Base-by-base conservation (phyloP, 2,113 vertebrate species). In the Saguinus imperator region DNA sequence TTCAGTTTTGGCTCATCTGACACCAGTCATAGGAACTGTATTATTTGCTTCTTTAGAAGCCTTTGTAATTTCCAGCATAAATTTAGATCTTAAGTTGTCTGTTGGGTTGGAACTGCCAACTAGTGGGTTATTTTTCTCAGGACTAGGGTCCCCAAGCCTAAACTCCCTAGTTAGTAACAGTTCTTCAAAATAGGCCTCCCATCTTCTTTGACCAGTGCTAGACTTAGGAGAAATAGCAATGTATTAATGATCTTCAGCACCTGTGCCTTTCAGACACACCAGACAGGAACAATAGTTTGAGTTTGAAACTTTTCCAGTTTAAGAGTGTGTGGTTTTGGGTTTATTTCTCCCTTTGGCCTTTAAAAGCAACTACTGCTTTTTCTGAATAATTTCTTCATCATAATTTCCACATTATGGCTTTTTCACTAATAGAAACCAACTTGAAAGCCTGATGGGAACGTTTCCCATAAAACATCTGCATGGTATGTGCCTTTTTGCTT, bases 351-450 rank as follows among this genome's bases (percentile, higher is more conserved):
- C 64, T 93, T 91, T 91, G 72, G 89, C 89, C 87, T 94, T 94
- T 95, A 80, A 91, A 95, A 95, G 55, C 83, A 94, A 94, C 94
- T 94, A 86, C 94, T 97, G 84, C 89, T 96, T 94, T 82, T 92
- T 93, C 82, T 89, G 43, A 92, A 85, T 92, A n/a, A 73, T 55
- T 96, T 92, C 40, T 95, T 95, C 64, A 43, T 95, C 79, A 85
- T 87, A 95, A 95, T 95, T 97, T 79, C 94, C 89, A 98, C 72
- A 82, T 52, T 68, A n/a, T 77, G 58, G 50, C 14, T 81, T 96
- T 97, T 96, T 96, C 58, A 77, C 61, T 96, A 92, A 95, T 57
- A 43, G 57, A 94, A 68, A 97, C 92, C 80, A 92, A 97, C 64
- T 94, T 96, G 93, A 92, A 95, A 97, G 91, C 81, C 43, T 64